phyloP scores from a whole-genome alignment of 2,113 vertebrate genomes.

The Bubo blakistoni region DNA sequence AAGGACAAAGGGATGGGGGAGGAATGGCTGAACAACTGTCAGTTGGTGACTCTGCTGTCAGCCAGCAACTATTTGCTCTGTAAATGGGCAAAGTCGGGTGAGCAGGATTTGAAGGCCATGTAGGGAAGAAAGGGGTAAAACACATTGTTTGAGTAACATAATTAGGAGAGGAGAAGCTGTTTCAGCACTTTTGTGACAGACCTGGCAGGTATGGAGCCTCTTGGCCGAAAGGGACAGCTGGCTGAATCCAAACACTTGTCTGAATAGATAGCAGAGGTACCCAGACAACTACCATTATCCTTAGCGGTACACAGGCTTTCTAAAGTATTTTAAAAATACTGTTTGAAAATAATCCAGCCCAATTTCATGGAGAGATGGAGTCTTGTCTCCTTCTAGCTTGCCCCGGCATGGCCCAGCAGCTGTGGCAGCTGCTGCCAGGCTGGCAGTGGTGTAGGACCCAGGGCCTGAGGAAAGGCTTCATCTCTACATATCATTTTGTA shows the following conservation, averaged over 20 bases:
- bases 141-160: neutral
- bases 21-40: neutral
- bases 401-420: fast-evolving
- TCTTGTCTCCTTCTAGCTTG: fast-evolving
- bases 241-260: neutral
- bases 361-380: neutral
- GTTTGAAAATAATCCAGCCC: neutral
- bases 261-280: neutral
- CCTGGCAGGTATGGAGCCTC: neutral
- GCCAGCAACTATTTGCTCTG: neutral
- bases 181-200: neutral
- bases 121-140: neutral
- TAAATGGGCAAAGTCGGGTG: neutral
- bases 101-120: neutral
- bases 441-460: fast-evolving
- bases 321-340: neutral
- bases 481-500: neutral
- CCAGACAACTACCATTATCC: neutral
- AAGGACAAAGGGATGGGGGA: neutral
- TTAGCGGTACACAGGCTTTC: neutral
- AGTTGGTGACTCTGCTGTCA: neutral
- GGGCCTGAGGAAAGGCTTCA: neutral
- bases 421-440: fast-evolving
- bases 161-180: neutral
- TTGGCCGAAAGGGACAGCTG: neutral